Evolutionary conservation across 2,888 invertebrate genomes (phyloP), one percentile per base, ranked within the genome.

Genomic region (Drosophila multiciliata): DNA sequence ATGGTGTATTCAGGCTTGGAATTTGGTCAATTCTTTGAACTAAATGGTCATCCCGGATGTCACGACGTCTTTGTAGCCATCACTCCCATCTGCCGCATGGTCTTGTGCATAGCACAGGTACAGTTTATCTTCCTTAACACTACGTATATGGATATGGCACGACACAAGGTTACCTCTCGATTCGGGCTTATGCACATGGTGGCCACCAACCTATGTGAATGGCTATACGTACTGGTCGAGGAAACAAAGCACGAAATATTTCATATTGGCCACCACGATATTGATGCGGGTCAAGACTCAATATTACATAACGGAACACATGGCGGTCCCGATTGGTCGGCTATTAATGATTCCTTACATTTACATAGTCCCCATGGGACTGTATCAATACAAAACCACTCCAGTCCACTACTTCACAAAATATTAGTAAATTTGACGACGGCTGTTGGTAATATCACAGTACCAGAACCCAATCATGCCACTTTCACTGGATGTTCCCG

Each of bases 81-180:
- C 60, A 97, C 97, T 20, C 98, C 98, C 0, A 95, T 96, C 0
- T 94, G 97, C 26, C 95, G 97, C 62, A 96, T 98, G 95, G 93
- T 96, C 20, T 95, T 98, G 85, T 97, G 97, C 66, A 96, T 98
- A 73, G 95, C 96, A 52, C 98, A 98, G 93, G 97, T 98, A 94
- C 98, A 98, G 92, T 98, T 98, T 92, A 97, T 98, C 85, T 98
- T 98, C 92, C 95, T 98, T 48, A 98, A 98, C 90, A 97, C 97
- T 80, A 97, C 97, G 93, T 94, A 95, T 91, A 93, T 96, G 87
- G 94, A 95, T 75, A 94, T 96, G 83, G 95, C 95, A 26, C 94
- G 94, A 53, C 95, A 95, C 89, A 95, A 95, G 90, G 94, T 96
- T 53, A 94, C 97, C 59, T 96, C 97, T 26, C 95, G 97, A 80